Evolutionary conservation across 2,888 invertebrate genomes (phyloP), one percentile per base, ranked within the genome.

Genomic region (Leptinotarsa rubiginosa): DNA sequence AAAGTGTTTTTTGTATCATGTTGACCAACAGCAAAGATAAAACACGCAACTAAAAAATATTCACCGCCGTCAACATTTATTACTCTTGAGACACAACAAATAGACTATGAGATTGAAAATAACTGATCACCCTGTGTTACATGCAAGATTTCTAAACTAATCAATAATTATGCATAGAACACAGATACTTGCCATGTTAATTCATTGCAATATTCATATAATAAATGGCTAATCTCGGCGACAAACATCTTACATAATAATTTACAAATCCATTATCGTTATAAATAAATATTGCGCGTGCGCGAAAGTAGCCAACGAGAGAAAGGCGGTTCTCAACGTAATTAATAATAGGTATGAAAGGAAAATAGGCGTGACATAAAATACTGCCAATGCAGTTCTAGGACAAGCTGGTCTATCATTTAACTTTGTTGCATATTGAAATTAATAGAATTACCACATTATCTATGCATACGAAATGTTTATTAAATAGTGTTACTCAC

Each of bases 291-390:
- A 59, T 20, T 54, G 70, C 77, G 78, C 78, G 72, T 76, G 78
- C 73, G 75, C 67, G n/a, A 16, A 41, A 22, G 50, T 70, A 71
- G 59, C 77, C 77, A 78, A 78, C 78, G 67, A 70, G 74, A 71
- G 76, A 77, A 76, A 74, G 77, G 71, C 73, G 62, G 65, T 64
- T 69, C 65, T 31, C 4, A 49, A 56, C 71, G 56, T 69, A 75
- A 72, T 77, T 71, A 70, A 75, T 73, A 75, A 59, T 65, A 70
- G 70, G 75, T 68, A 62, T 62, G 62, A 62, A 62, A 62, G 69
- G 74, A 76, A 75, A 77, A 80, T 77, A 80, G 80, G 78, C 78
- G 80, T 80, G 78, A 77, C 73, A 76, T 78, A 78, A 80, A 73
- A 77, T 77, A 80, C 77, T 80, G 75, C 77, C 80, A 80, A 80